Evolutionary conservation across 2,113 vertebrate genomes (phyloP).

Genomic region (Tinamus guttatus): DNA sequence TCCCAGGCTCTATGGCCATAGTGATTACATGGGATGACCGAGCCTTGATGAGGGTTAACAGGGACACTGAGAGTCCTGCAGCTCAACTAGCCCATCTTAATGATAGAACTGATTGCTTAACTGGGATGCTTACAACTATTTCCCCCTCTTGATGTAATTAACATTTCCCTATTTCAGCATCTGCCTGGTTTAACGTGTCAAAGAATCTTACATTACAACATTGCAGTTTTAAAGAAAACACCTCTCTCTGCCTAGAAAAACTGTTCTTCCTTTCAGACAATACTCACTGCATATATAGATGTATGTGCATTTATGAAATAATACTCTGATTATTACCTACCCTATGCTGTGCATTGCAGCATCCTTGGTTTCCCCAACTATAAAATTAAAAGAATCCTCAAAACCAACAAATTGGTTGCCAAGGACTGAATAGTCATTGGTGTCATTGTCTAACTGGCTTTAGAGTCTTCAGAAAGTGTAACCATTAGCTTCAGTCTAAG

Average conservation of each 20-base stretch:
- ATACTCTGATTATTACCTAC: not conserved
- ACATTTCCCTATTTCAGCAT: not conserved
- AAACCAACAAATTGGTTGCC: slow-evolving; percentile 36
- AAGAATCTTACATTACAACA: not conserved
- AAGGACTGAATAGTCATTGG: not conserved
- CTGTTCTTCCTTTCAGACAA: not conserved
- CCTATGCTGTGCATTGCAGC: not conserved
- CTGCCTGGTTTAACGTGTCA: not conserved
- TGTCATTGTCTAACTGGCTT: slow-evolving; percentile 37
- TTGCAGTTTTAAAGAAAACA: not conserved
- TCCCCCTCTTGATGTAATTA: not conserved
- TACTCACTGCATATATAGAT: not conserved
- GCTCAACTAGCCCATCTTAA: not conserved
- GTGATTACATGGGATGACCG: not conserved
- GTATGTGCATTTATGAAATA: not conserved
- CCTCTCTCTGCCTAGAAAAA: not conserved
- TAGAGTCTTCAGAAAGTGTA: slow-evolving; percentile 25
- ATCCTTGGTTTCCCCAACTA: not conserved
- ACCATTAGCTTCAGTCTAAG: slow-evolving; percentile 50
- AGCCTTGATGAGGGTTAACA: not conserved
- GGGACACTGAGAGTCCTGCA: not conserved
- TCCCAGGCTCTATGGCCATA: not conserved
- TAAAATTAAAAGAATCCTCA: slow-evolving; percentile 32
- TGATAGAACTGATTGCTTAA: not conserved
- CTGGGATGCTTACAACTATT: not conserved